Conservation (phyloP, 2,113 vertebrate genomes). For the Hydropotes inermis region DNA sequence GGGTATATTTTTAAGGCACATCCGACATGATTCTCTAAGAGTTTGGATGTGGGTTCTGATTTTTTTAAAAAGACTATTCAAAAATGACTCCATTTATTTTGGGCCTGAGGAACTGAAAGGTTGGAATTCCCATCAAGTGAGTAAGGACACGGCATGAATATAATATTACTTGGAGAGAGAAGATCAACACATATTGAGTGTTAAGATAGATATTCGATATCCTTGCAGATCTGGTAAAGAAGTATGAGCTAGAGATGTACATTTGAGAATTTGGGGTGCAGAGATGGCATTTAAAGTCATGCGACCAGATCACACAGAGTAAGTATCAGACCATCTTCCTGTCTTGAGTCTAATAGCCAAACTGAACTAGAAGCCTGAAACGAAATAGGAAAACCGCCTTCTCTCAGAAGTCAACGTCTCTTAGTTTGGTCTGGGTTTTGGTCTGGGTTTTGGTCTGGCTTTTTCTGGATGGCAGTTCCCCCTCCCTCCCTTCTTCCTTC, state of each 20-base stretch:
- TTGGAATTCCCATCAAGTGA: not conserved
- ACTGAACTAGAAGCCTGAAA: not conserved
- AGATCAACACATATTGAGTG: not conserved
- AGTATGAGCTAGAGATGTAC: not conserved
- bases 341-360: not conserved
- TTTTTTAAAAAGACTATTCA: not conserved
- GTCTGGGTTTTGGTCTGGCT: not conserved
- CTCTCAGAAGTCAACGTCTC: not conserved
- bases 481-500: too few species aligned
- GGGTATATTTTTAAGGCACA: not conserved
- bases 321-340: not conserved
- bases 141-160: not conserved
- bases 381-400: not conserved
- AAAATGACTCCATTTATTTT: not conserved
- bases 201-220: not conserved
- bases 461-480: not conserved
- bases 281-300: not conserved
- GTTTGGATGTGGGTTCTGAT: not conserved
- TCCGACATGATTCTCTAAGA: not conserved
- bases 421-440: not conserved
- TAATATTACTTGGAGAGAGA: not conserved
- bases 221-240: not conserved
- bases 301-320: not conserved
- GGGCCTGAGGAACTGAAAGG: not conserved
- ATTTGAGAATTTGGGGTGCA: not conserved